Conservation (phyloP, 2,888 invertebrate species). For the Drosophila kuntzei region DNA sequence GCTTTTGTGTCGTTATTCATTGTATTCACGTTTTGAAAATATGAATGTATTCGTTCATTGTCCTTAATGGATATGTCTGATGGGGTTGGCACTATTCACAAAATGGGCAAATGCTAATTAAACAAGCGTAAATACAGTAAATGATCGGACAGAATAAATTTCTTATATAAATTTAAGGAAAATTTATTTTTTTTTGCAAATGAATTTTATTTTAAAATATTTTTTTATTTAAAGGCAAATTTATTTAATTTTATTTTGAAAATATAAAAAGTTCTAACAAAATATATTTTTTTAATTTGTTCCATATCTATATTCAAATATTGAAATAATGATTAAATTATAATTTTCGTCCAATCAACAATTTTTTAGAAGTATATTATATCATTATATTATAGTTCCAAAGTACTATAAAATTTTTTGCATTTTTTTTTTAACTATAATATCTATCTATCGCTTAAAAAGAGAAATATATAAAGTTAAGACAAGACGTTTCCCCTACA, state of each 20-base stretch:
- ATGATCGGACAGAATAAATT: background rate
- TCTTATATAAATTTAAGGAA: background rate
- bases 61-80: constrained; percentile 64
- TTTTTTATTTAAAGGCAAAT: background rate
- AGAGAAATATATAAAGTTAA: too few species aligned
- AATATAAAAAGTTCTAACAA: too few species aligned
- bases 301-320: too few species aligned
- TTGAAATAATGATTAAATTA: too few species aligned
- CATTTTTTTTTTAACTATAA: background rate
- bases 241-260: background rate
- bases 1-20: constrained; percentile 82
- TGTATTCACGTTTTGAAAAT: constrained; percentile 62
- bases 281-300: too few species aligned
- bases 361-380: too few species aligned
- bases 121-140: constrained; percentile 18
- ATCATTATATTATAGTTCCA: too few species aligned
- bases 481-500: too few species aligned
- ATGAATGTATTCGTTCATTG: constrained; percentile 50
- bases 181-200: background rate
- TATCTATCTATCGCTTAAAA: too few species aligned
- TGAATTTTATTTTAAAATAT: background rate
- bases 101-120: constrained; percentile 72
- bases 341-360: too few species aligned
- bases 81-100: constrained; percentile 47
- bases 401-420: too few species aligned